Percentiles rank a stretch among this genome's conserved stretches.
These are phyloP conservation scores for Stomatorhinus walkeri DNA, from an alignment of 2,797 vertebrate genomes.

Conservation along the genomic window DNA sequence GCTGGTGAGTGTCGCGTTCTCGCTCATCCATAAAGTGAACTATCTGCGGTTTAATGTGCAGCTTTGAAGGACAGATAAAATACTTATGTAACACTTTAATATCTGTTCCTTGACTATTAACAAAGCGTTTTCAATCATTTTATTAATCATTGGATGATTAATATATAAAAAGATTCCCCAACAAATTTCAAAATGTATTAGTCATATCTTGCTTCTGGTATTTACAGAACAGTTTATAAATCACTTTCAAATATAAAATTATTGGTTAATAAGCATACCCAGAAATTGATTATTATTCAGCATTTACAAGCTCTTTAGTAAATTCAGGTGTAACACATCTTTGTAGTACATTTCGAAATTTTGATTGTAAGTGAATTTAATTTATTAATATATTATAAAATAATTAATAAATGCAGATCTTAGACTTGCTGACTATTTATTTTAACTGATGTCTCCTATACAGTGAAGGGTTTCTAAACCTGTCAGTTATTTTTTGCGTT, in stretches of 20 bases:
- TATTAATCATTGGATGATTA: background rate
- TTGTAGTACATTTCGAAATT: background rate
- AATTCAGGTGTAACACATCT: background rate
- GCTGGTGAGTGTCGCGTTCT: conserved; percentile 42
- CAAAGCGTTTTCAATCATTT: background rate
- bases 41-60: background rate
- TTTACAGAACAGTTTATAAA: background rate
- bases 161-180: background rate
- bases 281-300: background rate
- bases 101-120: background rate
- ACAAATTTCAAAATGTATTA: background rate
- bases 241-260: background rate
- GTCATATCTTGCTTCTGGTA: background rate
- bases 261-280: background rate
- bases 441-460: background rate
- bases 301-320: background rate
- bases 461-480: background rate
- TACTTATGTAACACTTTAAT: background rate
- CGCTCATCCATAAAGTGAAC: background rate
- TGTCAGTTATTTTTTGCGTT: background rate
- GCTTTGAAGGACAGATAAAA: background rate
- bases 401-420: background rate
- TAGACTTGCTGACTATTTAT: background rate
- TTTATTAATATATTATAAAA: background rate
- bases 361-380: background rate